A percentile compares a stretch with the other conserved stretches of the same genome.
Conservation (phyloP, 2,113 vertebrate species). For the Enhydra lutris region DNA sequence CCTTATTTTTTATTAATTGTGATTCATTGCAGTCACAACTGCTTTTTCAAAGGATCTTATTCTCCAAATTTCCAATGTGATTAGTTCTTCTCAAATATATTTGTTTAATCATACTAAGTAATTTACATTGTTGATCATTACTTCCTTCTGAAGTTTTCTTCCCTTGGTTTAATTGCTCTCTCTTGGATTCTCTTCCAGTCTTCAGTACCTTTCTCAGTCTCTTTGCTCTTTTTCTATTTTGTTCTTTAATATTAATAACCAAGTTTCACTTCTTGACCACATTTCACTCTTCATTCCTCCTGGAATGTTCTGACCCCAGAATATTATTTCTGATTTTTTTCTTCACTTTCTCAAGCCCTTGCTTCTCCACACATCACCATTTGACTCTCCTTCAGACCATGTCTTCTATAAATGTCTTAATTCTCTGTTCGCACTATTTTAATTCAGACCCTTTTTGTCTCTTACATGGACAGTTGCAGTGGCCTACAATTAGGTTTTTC, state of each 20-base stretch:
- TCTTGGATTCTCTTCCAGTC: not conserved
- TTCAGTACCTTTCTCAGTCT: not conserved
- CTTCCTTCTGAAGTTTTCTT: slow-evolving; percentile 2
- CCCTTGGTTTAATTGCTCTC: not conserved
- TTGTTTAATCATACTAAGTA: not conserved
- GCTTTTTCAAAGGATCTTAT: not conserved
- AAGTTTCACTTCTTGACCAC: not conserved
- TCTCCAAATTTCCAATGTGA: not conserved
- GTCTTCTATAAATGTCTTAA: not conserved
- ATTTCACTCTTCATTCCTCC: not conserved
- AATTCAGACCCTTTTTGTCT: not conserved
- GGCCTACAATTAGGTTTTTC: not conserved
- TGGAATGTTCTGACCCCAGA: not conserved
- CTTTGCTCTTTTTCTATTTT: not conserved
- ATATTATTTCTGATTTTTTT: not conserved
- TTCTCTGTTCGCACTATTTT: not conserved
- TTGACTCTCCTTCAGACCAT: not conserved
- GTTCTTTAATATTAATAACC: not conserved
- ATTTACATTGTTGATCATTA: not conserved
- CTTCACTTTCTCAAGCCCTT: not conserved
- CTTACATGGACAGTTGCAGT: not conserved
- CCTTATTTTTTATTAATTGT: not conserved
- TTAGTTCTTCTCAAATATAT: not conserved
- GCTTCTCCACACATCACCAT: not conserved
- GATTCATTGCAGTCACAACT: not conserved